These are phyloP conservation scores for Orientallactaga sibirica DNA, from an alignment of 2,797 vertebrate species.

Conservation along the genomic window DNA sequence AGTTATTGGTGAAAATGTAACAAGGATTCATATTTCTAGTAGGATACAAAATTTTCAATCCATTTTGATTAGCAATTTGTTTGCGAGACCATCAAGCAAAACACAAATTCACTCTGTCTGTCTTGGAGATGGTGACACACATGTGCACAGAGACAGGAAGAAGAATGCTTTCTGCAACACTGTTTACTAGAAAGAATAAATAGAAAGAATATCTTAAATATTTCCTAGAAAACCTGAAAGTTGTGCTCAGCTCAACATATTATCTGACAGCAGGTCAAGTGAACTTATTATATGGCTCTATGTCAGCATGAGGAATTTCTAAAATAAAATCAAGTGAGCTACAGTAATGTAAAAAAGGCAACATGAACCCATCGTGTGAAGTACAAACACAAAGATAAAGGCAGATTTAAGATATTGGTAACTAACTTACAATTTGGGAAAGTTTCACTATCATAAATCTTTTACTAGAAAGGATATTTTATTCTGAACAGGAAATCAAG, in stretches of 20 bases:
- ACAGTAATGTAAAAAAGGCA: background rate
- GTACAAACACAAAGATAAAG: background rate
- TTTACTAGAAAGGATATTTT: slow-evolving; percentile 8
- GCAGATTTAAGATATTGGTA: background rate
- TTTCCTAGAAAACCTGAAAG: background rate
- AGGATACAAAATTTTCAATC: background rate
- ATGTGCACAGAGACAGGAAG: background rate
- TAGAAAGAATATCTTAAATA: background rate
- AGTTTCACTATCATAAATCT: background rate
- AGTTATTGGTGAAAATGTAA: background rate
- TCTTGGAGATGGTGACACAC: background rate
- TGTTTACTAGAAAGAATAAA: background rate
- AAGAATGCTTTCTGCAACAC: background rate
- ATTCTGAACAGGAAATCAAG: background rate
- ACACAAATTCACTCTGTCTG: background rate
- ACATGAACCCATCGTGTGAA: background rate
- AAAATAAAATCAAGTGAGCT: background rate
- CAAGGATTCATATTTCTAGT: background rate
- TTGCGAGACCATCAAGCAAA: background rate
- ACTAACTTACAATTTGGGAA: too few relatives aligned
- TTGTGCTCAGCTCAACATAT: background rate
- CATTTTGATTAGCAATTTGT: background rate
- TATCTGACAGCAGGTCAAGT: background rate
- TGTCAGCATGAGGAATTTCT: background rate
- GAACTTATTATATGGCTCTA: background rate